Evolutionary conservation across 1,140 invertebrate genomes (phyloP).

Genomic region (Portunus trituberculatus): DNA sequence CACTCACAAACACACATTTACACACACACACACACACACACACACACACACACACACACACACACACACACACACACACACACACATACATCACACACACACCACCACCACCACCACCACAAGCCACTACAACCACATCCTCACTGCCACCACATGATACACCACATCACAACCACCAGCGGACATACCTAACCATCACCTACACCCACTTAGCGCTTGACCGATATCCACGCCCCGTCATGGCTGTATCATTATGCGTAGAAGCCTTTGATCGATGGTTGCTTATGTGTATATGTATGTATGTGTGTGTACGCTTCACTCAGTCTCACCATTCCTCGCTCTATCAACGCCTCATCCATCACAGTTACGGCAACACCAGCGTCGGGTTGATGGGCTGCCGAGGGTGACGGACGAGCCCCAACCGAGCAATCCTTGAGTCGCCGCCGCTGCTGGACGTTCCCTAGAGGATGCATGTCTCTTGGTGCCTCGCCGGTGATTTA

Average conservation of each 20-base stretch:
- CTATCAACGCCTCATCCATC: neutral
- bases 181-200: neutral
- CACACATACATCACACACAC: no score
- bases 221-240: neutral
- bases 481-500: neutral
- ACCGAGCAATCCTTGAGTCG: neutral
- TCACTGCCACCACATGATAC: neutral
- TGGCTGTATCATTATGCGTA: neutral
- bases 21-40: no score
- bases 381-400: neutral
- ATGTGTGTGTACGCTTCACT: neutral
- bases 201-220: neutral
- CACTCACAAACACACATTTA: no score
- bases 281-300: neutral
- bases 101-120: no score
- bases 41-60: no score
- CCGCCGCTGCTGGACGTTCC: neutral
- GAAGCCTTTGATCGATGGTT: neutral
- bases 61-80: no score
- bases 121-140: no score
- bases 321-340: neutral
- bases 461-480: neutral
- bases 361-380: neutral
- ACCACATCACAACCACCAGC: neutral
- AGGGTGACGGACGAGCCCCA: neutral